A percentile compares a stretch with the other conserved stretches of the same genome.
Evolutionary conservation across 1,140 invertebrate genomes (phyloP).

Genomic region (Heliconius congener): DNA sequence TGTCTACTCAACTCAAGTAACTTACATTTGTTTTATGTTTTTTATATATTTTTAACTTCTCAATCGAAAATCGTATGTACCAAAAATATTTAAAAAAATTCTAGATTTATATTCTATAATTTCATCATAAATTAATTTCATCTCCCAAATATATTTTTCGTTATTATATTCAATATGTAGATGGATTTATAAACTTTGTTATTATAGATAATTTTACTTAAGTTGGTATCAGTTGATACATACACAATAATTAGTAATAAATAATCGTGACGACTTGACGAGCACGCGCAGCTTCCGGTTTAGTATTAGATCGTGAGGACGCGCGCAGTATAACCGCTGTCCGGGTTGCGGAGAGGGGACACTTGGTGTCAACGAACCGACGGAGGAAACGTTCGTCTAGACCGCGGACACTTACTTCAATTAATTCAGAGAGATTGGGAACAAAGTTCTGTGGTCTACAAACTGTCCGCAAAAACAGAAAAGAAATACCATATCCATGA

Average conservation of each 20-base stretch:
- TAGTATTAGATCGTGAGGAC: conserved; percentile 28
- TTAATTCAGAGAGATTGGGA: conserved; percentile 39
- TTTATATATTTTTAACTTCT: too few relatives aligned
- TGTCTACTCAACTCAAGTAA: too few relatives aligned
- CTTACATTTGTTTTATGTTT: too few relatives aligned
- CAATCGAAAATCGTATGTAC: too few relatives aligned
- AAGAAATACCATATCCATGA: neutral
- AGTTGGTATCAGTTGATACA: neutral
- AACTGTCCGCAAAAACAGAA: neutral
- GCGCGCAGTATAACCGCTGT: conserved; percentile 8
- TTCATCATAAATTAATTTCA: too few relatives aligned
- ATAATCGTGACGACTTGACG: conserved; percentile 6
- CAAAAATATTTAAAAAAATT: too few relatives aligned
- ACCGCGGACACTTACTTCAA: conserved; percentile 54
- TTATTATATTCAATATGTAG: too few relatives aligned
- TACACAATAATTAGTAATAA: neutral
- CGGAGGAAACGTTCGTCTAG: conserved; percentile 62
- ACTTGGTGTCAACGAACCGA: conserved; percentile 54
- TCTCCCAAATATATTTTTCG: too few relatives aligned
- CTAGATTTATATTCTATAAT: too few relatives aligned
- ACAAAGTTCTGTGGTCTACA: conserved; percentile 9
- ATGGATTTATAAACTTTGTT: too few relatives aligned
- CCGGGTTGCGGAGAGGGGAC: conserved; percentile 23
- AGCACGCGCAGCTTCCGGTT: conserved; percentile 37
- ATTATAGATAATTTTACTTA: neutral